Evolutionary conservation across 2,888 invertebrate species (phyloP), one percentile per base, ranked within the genome.

Genomic region (Eremobia ochroleuca): DNA sequence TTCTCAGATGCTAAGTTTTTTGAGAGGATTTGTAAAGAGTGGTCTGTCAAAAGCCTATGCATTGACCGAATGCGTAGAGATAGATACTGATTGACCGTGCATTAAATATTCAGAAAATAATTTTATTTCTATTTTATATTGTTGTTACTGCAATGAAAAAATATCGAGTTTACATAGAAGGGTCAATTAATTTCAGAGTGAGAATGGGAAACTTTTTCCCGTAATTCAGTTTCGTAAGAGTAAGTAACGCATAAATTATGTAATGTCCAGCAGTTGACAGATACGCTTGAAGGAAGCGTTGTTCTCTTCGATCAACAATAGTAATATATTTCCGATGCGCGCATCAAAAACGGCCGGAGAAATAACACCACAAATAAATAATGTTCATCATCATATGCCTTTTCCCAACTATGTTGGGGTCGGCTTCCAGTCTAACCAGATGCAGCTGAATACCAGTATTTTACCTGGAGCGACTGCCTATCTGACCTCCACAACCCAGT

Each of bases 1-100:
- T n/a, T 55, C 55, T 15, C 1, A 61, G 25, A 74, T 4, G 43
- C 43, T 43, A 43, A 43, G 2, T n/a, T 25, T 4, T 31, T 18
- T 3, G 31, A 18, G 21, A 21, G 31, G 9, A 21, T 59, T 31
- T 8, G 59, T 31, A 31, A 58, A 15, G 58, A 6, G 6, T 58
- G 28, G 15, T 28, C 11, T 49, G 28, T 25, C 13, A 31, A 28
- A 64, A 25, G 64, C 4, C 0, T 59, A 37, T 1, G 25, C 58
- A 4, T 11, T 18, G 55, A 49, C 55, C 59, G 0, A 55, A 66
- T 70, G 65, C 5, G 25, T 70, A 55, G 15, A 40, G 8, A 58
- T 6, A 52, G 46, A 52, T 28, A 52, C 55, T 18, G 58, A 69
- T 34, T 77, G 65, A 70, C 31, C 69, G 70, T 83, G 80, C 79